Evolutionary conservation across 1,140 invertebrate species (phyloP), one percentile per base, ranked within the genome.

Genomic region (Carcinoscorpius rotundicauda): DNA sequence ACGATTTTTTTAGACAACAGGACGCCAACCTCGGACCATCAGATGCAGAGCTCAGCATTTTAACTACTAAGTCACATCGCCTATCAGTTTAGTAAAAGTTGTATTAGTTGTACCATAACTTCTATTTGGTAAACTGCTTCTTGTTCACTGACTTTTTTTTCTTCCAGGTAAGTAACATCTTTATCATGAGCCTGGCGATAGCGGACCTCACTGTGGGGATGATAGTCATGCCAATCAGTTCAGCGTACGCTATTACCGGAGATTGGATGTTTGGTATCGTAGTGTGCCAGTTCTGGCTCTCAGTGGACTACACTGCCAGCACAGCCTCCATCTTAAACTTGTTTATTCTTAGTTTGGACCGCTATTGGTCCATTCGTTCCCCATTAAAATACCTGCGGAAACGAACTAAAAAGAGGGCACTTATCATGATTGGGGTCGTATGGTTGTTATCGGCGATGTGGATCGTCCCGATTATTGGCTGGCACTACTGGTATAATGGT

Each of bases 261-360:
- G 75, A 78, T 61, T 85, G 83, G 83, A 71, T 75, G 10, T 78
- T 85, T 52, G 83, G 83, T 10, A 73, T 79, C 4, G 75, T 74
- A 6, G 74, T 82, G 11, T 82, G 81, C 68, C 78, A 81, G 69
- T 75, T 79, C 59, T 81, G 79, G 79, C 68, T 82, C 29, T 78
- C 80, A 3, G 73, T 82, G 3, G 84, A 85, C 70, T 85, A 85
- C 71, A 83, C 81, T 3, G 84, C 84, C 51, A 81, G 80, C 64
- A 85, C 83, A 3, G 83, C 83, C 3, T 84, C 82, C 61, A 85
- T 85, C 63, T 77, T 85, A 29, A 84, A 85, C 73, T 76, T 85
- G 58, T 82, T 84, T 59, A 76, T 79, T 9, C 70, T 79, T 6
- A 76, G 75, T 48, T 66, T 78, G 61, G 78, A 79, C 66, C 72